Evolutionary conservation across 2,888 invertebrate species (phyloP).

Genomic region (Auanema sp.): DNA sequence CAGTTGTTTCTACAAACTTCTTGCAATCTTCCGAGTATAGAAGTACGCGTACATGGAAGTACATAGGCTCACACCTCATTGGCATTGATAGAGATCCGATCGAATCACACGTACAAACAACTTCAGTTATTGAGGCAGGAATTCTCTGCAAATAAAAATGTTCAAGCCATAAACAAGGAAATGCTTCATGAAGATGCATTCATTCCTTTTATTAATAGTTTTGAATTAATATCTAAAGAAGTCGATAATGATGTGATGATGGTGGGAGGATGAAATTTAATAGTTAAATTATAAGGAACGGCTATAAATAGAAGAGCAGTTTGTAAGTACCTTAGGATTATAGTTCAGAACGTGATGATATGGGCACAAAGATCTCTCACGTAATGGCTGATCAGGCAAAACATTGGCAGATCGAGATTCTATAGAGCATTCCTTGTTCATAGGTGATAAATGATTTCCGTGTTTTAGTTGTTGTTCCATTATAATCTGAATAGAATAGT

Average conservation of each 20-base stretch:
- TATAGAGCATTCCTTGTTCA: background rate
- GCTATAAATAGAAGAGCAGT: background rate
- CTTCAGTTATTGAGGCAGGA: constrained; percentile 30
- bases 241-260: no score
- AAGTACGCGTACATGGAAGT: constrained; percentile 31
- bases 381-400: constrained; percentile 27
- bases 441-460: background rate
- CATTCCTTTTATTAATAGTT: background rate
- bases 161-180: background rate
- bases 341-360: constrained; percentile 32
- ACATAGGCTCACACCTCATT: constrained; percentile 29
- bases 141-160: constrained; percentile 24
- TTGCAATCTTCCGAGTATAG: constrained; percentile 23
- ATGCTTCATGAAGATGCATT: constrained; percentile 1
- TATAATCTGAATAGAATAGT: background rate
- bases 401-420: constrained; percentile 24
- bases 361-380: constrained; percentile 26
- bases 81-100: constrained; percentile 9
- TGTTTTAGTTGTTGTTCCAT: background rate
- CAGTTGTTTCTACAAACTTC: constrained; percentile 23
- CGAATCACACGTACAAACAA: constrained; percentile 25
- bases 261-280: no score
- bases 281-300: no score
- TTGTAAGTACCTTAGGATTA: constrained; percentile 21
- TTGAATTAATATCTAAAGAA: constrained; percentile 4